Evolutionary conservation across 1,140 invertebrate species (phyloP).

Genomic region (Tetramorium simillimum): DNA sequence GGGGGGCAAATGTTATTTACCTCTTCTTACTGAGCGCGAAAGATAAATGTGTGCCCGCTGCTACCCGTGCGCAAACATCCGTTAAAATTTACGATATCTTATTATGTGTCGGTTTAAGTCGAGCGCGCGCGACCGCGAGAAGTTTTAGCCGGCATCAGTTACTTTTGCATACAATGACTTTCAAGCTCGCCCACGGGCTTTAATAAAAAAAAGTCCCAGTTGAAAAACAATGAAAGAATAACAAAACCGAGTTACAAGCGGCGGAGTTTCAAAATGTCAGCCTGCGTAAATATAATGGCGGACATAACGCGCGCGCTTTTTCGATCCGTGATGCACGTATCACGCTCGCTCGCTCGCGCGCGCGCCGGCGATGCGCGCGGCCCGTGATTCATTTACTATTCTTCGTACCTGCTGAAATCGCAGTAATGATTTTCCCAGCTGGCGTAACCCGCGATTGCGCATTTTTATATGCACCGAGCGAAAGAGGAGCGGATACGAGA

Average conservation of each 20-base stretch:
- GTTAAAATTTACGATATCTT: not conserved
- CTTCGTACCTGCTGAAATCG: slow-evolving; percentile 37
- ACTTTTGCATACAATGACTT: not conserved
- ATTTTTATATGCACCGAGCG: slow-evolving; percentile 28
- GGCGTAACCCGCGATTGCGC: slow-evolving; percentile 28
- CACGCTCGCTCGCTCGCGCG: not conserved
- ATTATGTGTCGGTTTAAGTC: not conserved
- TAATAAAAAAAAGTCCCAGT: slow-evolving; percentile 19
- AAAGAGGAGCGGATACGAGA: not conserved
- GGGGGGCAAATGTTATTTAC: not conserved
- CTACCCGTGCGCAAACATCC: not conserved
- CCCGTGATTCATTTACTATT: slow-evolving; percentile 20
- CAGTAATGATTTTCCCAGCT: slow-evolving; percentile 54
- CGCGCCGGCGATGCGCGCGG: not conserved
- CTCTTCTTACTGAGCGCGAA: not conserved
- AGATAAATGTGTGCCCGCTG: not conserved
- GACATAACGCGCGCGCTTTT: not conserved
- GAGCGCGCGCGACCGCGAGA: not conserved
- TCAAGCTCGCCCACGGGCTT: not conserved
- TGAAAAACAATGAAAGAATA: slow-evolving; percentile 8
- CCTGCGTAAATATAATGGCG: slow-evolving; percentile 19
- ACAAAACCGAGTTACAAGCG: slow-evolving; percentile 1
- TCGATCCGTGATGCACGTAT: not conserved
- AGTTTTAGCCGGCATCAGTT: not conserved
- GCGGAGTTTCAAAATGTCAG: slow-evolving; percentile 45